Evolutionary conservation across 2,797 vertebrate species (phyloP).

Genomic region (Perodicticus potto): DNA sequence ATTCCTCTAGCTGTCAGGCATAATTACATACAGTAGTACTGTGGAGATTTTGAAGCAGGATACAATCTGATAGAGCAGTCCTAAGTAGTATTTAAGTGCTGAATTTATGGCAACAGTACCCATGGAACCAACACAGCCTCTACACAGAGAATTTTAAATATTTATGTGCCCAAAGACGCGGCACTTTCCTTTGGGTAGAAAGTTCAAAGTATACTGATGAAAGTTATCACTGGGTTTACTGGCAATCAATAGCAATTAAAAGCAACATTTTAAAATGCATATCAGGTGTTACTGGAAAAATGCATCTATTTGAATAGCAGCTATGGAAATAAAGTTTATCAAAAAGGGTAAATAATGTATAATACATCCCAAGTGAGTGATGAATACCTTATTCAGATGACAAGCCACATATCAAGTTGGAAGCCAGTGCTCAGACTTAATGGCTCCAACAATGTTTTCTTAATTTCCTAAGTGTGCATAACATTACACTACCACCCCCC

Average conservation of each 20-base stretch:
- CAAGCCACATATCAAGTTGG: constrained; percentile 17
- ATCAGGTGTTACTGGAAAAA: constrained; percentile 81
- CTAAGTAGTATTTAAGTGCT: neutral
- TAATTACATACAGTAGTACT: neutral
- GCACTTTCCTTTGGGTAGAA: constrained; percentile 39
- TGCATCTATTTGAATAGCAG: constrained; percentile 64
- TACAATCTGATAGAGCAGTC: neutral
- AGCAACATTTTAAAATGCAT: constrained; percentile 56
- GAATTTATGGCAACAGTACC: neutral
- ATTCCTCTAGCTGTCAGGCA: neutral
- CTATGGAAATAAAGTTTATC: constrained; percentile 69
- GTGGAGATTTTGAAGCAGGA: neutral
- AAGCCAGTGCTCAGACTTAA: constrained; percentile 63
- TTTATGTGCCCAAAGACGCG: constrained; percentile 31
- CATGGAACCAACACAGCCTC: neutral
- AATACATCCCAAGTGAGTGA: constrained; percentile 66
- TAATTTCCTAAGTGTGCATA: constrained; percentile 61
- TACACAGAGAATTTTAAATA: constrained; percentile 65
- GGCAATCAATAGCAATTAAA: constrained; percentile 71
- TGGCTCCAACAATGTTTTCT: constrained; percentile 63
- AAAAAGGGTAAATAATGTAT: constrained; percentile 75
- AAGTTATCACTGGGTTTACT: neutral
- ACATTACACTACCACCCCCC: neutral
- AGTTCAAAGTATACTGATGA: constrained; percentile 30
- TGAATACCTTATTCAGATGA: constrained; percentile 65